These are phyloP conservation scores for Drosophila oshimai DNA, from an alignment of 1,140 invertebrate genomes.

Conservation along the genomic window DNA sequence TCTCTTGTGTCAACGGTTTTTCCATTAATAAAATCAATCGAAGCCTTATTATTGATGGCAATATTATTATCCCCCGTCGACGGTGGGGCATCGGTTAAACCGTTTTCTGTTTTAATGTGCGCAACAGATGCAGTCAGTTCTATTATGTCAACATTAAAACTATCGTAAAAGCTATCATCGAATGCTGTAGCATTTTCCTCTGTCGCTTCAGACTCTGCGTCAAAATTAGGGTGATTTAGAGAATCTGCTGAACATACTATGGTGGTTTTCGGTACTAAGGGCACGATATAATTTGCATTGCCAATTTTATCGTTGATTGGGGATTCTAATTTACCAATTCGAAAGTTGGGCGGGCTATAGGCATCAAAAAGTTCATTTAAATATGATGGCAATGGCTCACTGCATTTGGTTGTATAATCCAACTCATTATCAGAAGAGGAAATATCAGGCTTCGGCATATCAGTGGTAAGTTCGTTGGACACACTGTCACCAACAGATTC, in stretches of 20 bases:
- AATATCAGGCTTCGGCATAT: not conserved
- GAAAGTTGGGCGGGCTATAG: not conserved
- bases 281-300: not conserved
- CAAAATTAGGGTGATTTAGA: not conserved
- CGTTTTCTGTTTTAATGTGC: conserved; percentile 8
- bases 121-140: conserved; percentile 50
- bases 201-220: not conserved
- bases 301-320: not conserved
- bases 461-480: not conserved
- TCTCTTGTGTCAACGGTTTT: not conserved
- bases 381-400: not conserved
- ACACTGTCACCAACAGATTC: not conserved
- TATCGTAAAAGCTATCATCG: conserved; percentile 77
- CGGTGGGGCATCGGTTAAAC: not conserved
- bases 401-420: not conserved
- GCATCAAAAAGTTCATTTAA: not conserved
- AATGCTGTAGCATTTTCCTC: conserved; percentile 20
- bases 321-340: not conserved
- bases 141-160: conserved; percentile 71
- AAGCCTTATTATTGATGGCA: not conserved
- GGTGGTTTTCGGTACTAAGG: not conserved
- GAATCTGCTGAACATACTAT: conserved; percentile 11
- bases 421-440: not conserved
- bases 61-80: not conserved
- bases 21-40: not conserved